Evolutionary conservation across 2,888 invertebrate species (phyloP).

Genomic region (Ochropacha duplaris): DNA sequence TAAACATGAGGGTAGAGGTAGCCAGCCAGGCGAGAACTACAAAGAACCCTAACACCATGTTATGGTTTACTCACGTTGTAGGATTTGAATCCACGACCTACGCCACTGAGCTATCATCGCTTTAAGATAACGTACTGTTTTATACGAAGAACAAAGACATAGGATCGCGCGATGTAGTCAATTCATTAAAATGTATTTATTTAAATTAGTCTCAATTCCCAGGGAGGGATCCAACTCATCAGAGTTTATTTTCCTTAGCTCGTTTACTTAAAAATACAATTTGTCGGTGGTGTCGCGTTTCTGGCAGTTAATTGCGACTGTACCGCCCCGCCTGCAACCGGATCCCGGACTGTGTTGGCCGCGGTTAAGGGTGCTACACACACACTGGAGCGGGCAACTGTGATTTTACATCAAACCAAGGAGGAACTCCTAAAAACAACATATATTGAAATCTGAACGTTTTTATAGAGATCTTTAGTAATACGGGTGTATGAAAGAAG

Average conservation of each 20-base stretch:
- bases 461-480: too few species aligned
- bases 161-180: neutral
- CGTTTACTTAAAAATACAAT: conserved; percentile 2
- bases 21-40: too few species aligned
- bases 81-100: too few species aligned
- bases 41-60: too few species aligned
- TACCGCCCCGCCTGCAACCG: neutral
- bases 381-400: neutral
- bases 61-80: too few species aligned
- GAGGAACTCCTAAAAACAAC: too few species aligned
- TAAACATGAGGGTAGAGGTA: too few species aligned
- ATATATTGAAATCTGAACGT: too few species aligned
- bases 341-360: neutral
- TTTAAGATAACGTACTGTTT: neutral
- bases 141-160: neutral
- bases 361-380: neutral
- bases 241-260: neutral
- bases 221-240: neutral
- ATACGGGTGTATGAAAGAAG: too few species aligned
- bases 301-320: conserved; percentile 1
- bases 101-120: neutral
- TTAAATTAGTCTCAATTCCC: neutral
- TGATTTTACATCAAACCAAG: neutral
- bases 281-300: conserved; percentile 3
- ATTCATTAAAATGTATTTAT: conserved; percentile 1